These are phyloP conservation scores for Acronicta leporina DNA, from an alignment of 2,888 invertebrate genomes.

Conservation along the genomic window DNA sequence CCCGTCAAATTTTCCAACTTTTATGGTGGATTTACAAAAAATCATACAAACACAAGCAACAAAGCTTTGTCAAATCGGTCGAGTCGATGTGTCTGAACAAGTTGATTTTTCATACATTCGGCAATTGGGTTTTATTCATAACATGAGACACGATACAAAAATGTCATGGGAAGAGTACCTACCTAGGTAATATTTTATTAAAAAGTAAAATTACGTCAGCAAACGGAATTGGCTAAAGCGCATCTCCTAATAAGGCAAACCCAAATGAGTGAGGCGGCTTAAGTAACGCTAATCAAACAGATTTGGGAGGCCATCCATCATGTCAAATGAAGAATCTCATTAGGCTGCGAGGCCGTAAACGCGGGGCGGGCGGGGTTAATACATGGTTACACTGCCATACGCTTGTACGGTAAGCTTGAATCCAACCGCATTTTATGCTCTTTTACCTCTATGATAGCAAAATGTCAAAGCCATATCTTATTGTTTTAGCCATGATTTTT, in stretches of 20 bases:
- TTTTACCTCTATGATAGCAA: background rate
- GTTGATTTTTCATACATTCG: no score
- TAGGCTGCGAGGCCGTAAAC: conserved; percentile 64
- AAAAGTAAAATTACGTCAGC: background rate
- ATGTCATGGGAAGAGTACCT: no score
- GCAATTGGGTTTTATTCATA: no score
- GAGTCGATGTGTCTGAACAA: no score
- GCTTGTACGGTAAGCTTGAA: conserved; percentile 3
- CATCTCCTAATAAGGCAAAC: conserved; percentile 61
- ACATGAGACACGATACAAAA: no score
- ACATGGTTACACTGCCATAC: conserved; percentile 16
- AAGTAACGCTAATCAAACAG: conserved; percentile 82
- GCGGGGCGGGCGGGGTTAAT: conserved; percentile 53
- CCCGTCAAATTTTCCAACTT: no score
- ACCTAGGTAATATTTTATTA: background rate
- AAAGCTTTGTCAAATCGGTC: no score
- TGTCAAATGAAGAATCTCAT: conserved; percentile 80
- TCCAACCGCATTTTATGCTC: conserved; percentile 18
- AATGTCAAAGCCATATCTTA: no score
- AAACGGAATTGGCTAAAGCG: conserved; percentile 15
- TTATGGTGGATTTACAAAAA: no score
- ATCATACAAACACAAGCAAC: no score
- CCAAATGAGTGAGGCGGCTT: conserved; percentile 66
- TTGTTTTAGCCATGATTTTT: no score
- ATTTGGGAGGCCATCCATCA: conserved; percentile 84